Base-by-base conservation (phyloP, 2,888 invertebrate species). In the Aromia moschata region DNA sequence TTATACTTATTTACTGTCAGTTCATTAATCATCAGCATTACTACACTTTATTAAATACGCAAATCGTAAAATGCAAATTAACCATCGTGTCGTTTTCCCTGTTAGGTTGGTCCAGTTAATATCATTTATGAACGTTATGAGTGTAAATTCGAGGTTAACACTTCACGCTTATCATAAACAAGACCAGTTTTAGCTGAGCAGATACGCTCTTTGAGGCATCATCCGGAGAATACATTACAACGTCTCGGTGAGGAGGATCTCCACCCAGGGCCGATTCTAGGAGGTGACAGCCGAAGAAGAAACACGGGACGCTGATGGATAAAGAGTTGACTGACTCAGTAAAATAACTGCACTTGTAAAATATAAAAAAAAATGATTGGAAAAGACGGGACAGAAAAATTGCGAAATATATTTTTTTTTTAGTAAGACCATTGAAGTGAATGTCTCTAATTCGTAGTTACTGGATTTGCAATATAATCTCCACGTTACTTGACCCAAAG, bases 201-300 rank as follows among this genome's bases (percentile, higher is more conserved):
- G 17, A 18, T 43, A 43, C 43, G 17, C 43, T 17, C 43, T 43
- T 15, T 17, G 43, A 43, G 20, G 43, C 43, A 43, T 18, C 15
- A 43, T 20, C 43, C 11, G 11, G 3, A 43, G 43, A 20, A 43
- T 43, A 20, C 20, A 43, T 18, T 20, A 43, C 17, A 43, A 12
- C 43, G 43, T 16, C 33, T 36, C 17, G 18, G 25, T 5, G 25
- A 25, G 7, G 7, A 25, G 25, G 7, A 12, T 36, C 16, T n/a
- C 18, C 47, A 36, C 47, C 47, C 37, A 20, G 12, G 18, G 37
- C 37, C 36, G 37, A 18, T 47, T 47, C 36, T 37, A 47, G 36
- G 47, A 3, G 25, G 25, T 25, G n/a, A n/a, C n/a, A n/a, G n/a
- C n/a, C n/a, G n/a, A n/a, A n/a, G n/a, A n/a, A n/a, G n/a, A n/a